Base-by-base conservation (phyloP, 2,888 invertebrate species). In the Agrilus biguttatus region DNA sequence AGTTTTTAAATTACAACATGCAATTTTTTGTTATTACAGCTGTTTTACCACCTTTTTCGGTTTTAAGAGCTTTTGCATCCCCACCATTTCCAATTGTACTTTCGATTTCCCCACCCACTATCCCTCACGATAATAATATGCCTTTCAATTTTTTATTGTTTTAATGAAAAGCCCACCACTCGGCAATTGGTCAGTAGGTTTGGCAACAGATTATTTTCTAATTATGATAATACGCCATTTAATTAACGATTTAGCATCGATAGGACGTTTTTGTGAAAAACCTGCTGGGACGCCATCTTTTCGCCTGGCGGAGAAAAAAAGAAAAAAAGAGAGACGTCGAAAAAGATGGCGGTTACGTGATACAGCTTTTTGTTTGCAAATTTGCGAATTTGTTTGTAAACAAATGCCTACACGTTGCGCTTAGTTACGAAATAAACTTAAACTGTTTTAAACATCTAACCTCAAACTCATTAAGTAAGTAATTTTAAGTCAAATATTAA, bases 301-400 rank as follows among this genome's bases (percentile, higher is more conserved):
- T 36, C 28, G 7, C 14, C 10, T 28, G 50, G 42, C 42, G 42
- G 45, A 51, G 54, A 54, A 55, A 53, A 49, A 56, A 53, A 55
- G 55, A 56, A 58, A 61, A 58, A 56, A 55, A 55, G 56, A 59
- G 55, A 59, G 39, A 33, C 46, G 33, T 36, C 51, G 48, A 51
- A 51, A 55, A 66, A 66, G 63, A 66, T 66, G 66, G 66, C 65
- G 60, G 64, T 58, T 53, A 51, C 54, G 56, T 61, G 61, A 63
- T 62, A 57, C 55, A 58, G 43, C 39, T 56, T 54, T 56, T 58
- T 52, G 45, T 56, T 61, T 60, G 63, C 63, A 56, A 63, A 61
- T 62, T 63, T 60, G 62, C 61, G 53, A 62, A 51, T 58, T 62
- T 62, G 61, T 61, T 62, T 60, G 59, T 61, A 62, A 62, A 63